phyloP scores from a whole-genome alignment of 2,113 vertebrate genomes.

The Thomomys bottae region DNA sequence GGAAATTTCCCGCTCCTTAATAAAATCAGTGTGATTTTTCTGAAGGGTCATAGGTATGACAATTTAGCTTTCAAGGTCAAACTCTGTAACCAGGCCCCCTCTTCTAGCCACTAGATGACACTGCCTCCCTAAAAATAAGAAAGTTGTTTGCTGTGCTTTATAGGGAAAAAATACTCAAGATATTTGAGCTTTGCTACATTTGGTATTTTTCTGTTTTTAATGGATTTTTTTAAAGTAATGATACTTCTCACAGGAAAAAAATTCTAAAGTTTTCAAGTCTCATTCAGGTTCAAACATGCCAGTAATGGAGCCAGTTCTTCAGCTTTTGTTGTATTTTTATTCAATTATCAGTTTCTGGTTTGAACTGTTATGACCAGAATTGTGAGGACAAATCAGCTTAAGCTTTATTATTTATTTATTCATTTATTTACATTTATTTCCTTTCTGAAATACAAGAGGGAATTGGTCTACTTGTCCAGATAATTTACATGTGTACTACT shows the following conservation, averaged over 20 bases:
- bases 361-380: slow-evolving; percentile 14
- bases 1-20: background rate
- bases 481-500: background rate
- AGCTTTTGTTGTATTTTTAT: background rate
- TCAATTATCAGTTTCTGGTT: background rate
- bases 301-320: background rate
- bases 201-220: no score
- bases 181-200: background rate
- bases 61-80: background rate
- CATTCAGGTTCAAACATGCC: background rate
- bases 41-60: background rate
- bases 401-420: background rate
- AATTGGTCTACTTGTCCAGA: background rate
- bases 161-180: background rate
- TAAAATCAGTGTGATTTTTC: background rate
- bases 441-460: background rate
- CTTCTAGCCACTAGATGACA: background rate
- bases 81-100: background rate
- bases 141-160: background rate
- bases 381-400: background rate
- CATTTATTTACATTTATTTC: no score
- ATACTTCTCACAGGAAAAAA: slow-evolving; percentile 36
- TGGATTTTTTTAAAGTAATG: background rate
- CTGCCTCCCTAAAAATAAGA: background rate
- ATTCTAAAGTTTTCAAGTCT: background rate